Evolutionary conservation across 2,797 vertebrate species (phyloP).

Genomic region (Lepilemur ruficaudatus): DNA sequence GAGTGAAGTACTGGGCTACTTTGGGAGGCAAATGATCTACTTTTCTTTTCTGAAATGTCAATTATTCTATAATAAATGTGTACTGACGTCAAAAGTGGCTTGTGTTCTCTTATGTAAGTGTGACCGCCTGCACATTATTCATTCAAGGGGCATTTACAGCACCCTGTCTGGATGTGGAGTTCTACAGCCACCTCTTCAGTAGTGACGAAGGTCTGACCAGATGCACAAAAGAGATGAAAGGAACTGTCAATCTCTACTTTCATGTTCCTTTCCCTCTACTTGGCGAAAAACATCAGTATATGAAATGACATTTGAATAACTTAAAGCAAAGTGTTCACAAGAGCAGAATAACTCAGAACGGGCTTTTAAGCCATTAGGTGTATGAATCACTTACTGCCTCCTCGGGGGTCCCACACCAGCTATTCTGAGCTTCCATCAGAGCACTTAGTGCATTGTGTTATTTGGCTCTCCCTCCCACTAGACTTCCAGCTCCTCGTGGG

Average conservation of each 20-base stretch:
- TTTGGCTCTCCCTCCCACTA: background rate
- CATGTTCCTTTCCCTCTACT: background rate
- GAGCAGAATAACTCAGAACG: constrained; percentile 37
- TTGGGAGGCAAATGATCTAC: constrained; percentile 11
- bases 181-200: background rate
- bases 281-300: constrained; percentile 1
- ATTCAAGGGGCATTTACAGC: background rate
- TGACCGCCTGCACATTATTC: background rate
- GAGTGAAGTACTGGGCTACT: background rate
- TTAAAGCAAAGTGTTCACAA: constrained; percentile 46
- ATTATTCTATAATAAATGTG: constrained; percentile 52
- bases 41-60: constrained; percentile 44
- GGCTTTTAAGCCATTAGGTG: constrained; percentile 12
- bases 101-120: background rate
- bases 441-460: background rate
- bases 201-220: background rate
- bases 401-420: constrained; percentile 15
- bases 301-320: constrained; percentile 59
- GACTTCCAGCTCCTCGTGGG: background rate
- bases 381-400: constrained; percentile 44
- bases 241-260: background rate
- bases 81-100: constrained; percentile 26
- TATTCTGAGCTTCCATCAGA: constrained; percentile 36
- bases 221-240: background rate
- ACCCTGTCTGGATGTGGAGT: background rate